These are phyloP conservation scores for Bufo gargarizans DNA, from an alignment of 2,113 vertebrate genomes.

Conservation along the genomic window DNA sequence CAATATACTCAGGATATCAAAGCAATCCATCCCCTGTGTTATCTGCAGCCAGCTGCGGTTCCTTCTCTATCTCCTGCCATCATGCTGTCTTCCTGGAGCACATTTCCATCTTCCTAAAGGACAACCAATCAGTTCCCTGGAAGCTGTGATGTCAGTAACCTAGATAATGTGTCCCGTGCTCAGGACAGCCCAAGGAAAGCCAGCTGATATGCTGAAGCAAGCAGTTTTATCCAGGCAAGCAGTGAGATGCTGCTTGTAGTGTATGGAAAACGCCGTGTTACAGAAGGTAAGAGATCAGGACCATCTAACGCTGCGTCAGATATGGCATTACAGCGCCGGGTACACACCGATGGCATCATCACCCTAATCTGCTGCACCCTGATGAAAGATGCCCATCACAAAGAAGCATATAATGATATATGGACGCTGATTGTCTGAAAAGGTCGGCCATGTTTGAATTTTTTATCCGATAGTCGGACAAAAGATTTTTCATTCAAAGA, in stretches of 20 bases:
- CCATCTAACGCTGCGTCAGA: not conserved
- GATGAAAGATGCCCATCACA: too few relatives aligned
- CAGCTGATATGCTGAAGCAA: conserved; percentile 61
- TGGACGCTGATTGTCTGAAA: too few relatives aligned
- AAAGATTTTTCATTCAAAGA: too few relatives aligned
- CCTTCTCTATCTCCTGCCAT: conserved; percentile 73
- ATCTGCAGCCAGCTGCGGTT: conserved; percentile 64
- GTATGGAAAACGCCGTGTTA: not conserved
- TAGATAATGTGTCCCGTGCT: conserved; percentile 75
- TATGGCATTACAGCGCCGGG: too few relatives aligned
- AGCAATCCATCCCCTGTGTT: conserved; percentile 67
- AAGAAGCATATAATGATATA: too few relatives aligned
- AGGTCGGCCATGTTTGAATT: too few relatives aligned
- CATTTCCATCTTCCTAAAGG: conserved; percentile 64
- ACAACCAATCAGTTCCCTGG: conserved; percentile 70
- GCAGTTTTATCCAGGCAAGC: conserved; percentile 41
- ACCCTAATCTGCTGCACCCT: too few relatives aligned
- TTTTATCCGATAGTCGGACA: too few relatives aligned
- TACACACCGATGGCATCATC: too few relatives aligned
- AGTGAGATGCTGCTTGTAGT: not conserved
- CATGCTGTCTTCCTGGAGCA: conserved; percentile 71
- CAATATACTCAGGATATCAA: conserved; percentile 47
- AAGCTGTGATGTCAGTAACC: conserved; percentile 77
- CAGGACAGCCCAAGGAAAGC: conserved; percentile 60
- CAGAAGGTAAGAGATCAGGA: not conserved